Evolutionary conservation across 2,888 invertebrate species (phyloP).

Genomic region (Mythimna albipuncta): DNA sequence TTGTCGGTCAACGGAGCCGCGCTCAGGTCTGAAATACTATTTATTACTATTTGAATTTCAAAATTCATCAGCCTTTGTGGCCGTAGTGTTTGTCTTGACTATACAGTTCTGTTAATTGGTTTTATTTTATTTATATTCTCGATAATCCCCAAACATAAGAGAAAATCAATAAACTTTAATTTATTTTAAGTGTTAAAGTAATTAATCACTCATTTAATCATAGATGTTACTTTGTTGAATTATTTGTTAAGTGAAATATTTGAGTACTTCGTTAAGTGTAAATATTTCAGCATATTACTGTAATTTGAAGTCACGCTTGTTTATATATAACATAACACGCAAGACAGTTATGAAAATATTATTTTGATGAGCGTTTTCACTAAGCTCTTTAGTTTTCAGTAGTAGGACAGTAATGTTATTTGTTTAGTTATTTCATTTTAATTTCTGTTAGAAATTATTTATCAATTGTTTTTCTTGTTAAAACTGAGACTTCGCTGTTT

Average conservation of each 20-base stretch:
- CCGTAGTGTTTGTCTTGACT: constrained; percentile 27
- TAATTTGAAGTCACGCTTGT: constrained; percentile 45
- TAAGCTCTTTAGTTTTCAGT: background rate
- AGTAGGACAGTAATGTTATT: too few species aligned
- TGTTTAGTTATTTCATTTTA: too few species aligned
- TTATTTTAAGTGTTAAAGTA: background rate
- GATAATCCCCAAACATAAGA: background rate
- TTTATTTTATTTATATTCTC: constrained; percentile 20
- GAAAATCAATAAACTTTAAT: background rate
- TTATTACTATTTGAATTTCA: constrained; percentile 61
- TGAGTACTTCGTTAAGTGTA: constrained; percentile 22
- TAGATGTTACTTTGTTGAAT: background rate
- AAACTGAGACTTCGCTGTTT: background rate
- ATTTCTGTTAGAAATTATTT: background rate
- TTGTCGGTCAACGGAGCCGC: constrained; percentile 54
- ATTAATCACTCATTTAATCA: background rate
- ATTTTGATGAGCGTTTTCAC: background rate
- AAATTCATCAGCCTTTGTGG: constrained; percentile 38
- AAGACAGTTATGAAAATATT: background rate
- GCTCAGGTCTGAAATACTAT: constrained; percentile 44
- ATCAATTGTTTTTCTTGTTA: background rate
- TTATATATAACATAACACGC: constrained; percentile 36
- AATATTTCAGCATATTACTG: constrained; percentile 24
- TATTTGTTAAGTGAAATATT: constrained; percentile 12
- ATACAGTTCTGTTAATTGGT: constrained; percentile 17